Conservation (phyloP, 2,113 vertebrate genomes). For the Dryoscopus gambensis region DNA sequence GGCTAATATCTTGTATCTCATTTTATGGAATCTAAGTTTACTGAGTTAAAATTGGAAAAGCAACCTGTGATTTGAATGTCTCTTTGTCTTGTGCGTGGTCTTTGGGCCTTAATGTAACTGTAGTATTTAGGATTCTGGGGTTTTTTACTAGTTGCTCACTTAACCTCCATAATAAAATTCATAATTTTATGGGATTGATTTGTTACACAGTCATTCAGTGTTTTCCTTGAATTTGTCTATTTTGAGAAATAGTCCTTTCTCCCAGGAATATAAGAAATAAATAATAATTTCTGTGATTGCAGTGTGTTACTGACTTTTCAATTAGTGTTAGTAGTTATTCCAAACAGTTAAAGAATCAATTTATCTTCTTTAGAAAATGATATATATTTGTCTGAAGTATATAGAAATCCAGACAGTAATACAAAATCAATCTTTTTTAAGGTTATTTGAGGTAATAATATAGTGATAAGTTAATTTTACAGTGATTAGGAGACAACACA, state of each 20-base stretch:
- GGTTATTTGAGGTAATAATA: constrained; percentile 46
- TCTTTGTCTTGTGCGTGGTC: not conserved
- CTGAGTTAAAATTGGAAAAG: not conserved
- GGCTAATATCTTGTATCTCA: not conserved
- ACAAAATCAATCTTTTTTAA: constrained; percentile 40
- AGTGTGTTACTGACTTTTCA: not conserved
- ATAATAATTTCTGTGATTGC: not conserved
- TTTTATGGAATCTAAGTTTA: not conserved
- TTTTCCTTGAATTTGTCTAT: not conserved
- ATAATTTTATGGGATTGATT: not conserved
- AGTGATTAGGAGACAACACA: constrained; percentile 34
- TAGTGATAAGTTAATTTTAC: constrained; percentile 45
- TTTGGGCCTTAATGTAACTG: not conserved
- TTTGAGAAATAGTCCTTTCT: not conserved
- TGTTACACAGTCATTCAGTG: not conserved
- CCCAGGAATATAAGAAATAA: not conserved
- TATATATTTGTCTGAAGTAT: constrained; percentile 18
- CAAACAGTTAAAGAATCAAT: not conserved
- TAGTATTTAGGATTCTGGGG: not conserved
- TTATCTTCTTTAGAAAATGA: constrained; percentile 13
- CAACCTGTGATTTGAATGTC: not conserved
- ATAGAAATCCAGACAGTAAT: constrained; percentile 5
- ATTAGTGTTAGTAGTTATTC: not conserved
- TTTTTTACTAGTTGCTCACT: not conserved
- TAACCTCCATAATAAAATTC: not conserved